Percentiles rank a stretch among this genome's conserved stretches.
phyloP scores from a whole-genome alignment of 2,888 invertebrate species.

The Leptinotarsa rubiginosa region DNA sequence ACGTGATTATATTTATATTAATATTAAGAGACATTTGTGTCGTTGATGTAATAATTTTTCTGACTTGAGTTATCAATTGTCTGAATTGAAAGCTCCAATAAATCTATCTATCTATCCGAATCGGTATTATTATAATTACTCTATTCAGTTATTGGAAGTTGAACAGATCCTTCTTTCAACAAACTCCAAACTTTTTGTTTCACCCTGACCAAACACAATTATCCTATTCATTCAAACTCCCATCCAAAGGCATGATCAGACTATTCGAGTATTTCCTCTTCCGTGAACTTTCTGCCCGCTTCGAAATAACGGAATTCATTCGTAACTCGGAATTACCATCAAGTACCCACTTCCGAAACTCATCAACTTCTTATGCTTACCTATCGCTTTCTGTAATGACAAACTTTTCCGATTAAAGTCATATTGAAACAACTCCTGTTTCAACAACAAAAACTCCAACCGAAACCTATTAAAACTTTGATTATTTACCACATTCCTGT shows the following conservation, averaged over 20 bases:
- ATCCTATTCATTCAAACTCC: background rate
- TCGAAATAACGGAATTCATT: slow-evolving; percentile 1
- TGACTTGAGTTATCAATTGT: too few species aligned
- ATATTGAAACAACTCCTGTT: slow-evolving; percentile 31
- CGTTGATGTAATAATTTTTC: too few species aligned
- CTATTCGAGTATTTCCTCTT: background rate
- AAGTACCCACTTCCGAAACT: slow-evolving; percentile 16
- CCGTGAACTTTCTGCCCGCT: background rate
- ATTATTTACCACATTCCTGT: slow-evolving; percentile 45
- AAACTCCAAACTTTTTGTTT: background rate
- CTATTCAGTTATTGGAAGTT: background rate
- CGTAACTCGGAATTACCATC: slow-evolving; percentile 19
- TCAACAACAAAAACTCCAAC: slow-evolving; percentile 41
- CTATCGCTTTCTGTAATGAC: slow-evolving; percentile 32
- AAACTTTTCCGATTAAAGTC: slow-evolving; percentile 42
- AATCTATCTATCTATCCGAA: too few species aligned
- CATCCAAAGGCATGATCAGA: background rate
- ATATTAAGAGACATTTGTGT: too few species aligned
- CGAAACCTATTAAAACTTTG: slow-evolving; percentile 47
- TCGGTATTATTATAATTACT: too few species aligned
- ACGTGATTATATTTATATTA: too few species aligned
- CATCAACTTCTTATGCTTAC: slow-evolving; percentile 33
- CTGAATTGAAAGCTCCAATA: too few species aligned
- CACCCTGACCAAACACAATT: background rate
- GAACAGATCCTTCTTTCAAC: background rate